Base-by-base conservation (phyloP, 2,113 vertebrate species). In the Neolamprologus tretocephalus region DNA sequence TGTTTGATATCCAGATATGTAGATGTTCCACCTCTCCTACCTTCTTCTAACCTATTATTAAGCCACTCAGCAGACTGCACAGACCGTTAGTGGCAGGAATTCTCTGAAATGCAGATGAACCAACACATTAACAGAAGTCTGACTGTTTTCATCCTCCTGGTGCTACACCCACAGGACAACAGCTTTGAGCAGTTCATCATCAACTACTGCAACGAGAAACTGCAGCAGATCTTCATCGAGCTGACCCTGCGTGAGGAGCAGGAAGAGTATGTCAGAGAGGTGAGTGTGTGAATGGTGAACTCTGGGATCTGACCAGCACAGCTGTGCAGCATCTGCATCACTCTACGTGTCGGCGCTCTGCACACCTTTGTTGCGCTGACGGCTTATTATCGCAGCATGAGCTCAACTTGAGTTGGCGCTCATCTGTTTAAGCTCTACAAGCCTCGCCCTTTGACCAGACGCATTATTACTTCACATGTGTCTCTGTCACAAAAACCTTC, bases 141-240 rank as follows among this genome's bases (percentile, higher is more conserved):
- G 23, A 91, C 21, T n/a, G 17, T 47, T 33, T 79, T 66, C 40
- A 63, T 55, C 23, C 9, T 81, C 6, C 35, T 58, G 54, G 33
- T 28, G 8, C 68, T 19, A 3, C 81, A 49, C 53, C 13, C 21
- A 33, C 94, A 99, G 99, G 98, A 99, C 89, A 99, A 99, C 96
- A 99, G 98, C 94, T 99, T 99, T 89, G 99, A 99, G 94, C 99
- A 99, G 93, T 99, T 99, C 93, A 99, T 99, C 92, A 99, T 99
- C 94, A 99, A 99, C 95, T 99, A 99, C 91, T 99, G 98, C 92
- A 99, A 99, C 35, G 99, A 99, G 95, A 99, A 99, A 92, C 91
- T 99, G 86, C 99, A 99, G 91, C 99, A 99, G 95, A 99, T 99
- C 95, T 99, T 99, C 97, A 99, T 99, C 37, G 98, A 99, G 89